These are phyloP conservation scores for Enteromius fasciolatus DNA, from an alignment of 2,797 vertebrate species.

Conservation along the genomic window DNA sequence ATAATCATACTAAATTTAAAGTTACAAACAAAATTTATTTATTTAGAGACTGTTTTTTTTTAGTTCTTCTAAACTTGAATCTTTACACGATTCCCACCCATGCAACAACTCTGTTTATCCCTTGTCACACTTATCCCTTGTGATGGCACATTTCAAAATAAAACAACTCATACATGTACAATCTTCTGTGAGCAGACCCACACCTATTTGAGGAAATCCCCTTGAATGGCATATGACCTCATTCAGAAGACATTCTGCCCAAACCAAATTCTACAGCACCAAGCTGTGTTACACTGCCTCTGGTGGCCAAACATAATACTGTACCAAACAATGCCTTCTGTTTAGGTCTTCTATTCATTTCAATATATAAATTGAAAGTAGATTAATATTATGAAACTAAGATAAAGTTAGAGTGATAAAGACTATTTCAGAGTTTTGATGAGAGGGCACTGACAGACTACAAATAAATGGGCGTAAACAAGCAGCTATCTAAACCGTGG, in stretches of 20 bases:
- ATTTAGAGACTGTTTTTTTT: background rate
- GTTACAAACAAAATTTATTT: background rate
- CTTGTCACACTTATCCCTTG: slow-evolving; percentile 22
- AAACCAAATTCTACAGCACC: slow-evolving; percentile 59
- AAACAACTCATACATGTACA: slow-evolving; percentile 40
- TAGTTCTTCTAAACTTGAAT: background rate
- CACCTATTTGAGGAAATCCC: slow-evolving; percentile 76
- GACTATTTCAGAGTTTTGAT: background rate
- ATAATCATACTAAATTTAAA: background rate
- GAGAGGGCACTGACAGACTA: slow-evolving; percentile 45
- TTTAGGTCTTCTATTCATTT: background rate
- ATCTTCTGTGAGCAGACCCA: slow-evolving; percentile 60
- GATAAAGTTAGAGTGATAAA: background rate
- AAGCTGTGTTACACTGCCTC: slow-evolving; percentile 41
- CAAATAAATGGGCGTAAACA: slow-evolving; percentile 52
- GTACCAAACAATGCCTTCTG: slow-evolving; percentile 30
- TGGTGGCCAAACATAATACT: slow-evolving; percentile 50
- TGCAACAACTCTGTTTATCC: slow-evolving; percentile 1
- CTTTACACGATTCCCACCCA: background rate
- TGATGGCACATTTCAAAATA: slow-evolving; percentile 43
- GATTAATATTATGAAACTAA: background rate
- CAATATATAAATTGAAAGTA: background rate
- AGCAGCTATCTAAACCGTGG: slow-evolving; percentile 40
- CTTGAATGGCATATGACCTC: slow-evolving; percentile 74
- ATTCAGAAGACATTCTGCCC: slow-evolving; percentile 69